Base-by-base conservation (phyloP, 1,140 invertebrate species). In the Drosophila gunungcola region DNA sequence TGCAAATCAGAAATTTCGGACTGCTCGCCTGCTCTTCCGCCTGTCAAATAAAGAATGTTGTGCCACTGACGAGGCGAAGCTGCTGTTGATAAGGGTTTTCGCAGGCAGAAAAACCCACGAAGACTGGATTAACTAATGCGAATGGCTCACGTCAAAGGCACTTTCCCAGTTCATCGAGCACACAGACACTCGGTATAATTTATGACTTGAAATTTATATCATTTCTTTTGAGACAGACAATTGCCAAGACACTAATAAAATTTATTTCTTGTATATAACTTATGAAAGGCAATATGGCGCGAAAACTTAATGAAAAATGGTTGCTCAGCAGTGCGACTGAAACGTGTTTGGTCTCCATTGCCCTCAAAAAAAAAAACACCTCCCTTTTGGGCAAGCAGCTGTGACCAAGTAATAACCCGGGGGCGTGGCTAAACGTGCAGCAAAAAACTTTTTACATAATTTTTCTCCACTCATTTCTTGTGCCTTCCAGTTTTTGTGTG, bases 231-330 rank as follows among this genome's bases (percentile, higher is more conserved):
- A 78, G 57, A 63, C 76, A 77, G 65, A 65, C 67, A 67, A 83
- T 83, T 83, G 70, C 69, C 79, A 63, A 52, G 65, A 32, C 57
- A 56, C 65, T 65, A 84, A 86, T 85, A 81, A 86, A 86, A 79
- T 72, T 49, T 72, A 67, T 84, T 70, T 72, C 55, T 43, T 58
- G 42, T 68, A 45, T 67, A 62, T 55, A 60, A 68, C 42, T 49
- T 76, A 58, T 73, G 79, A 58, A 75, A 64, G 42, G 81, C 73
- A 74, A 86, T 78, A 81, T 76, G 78, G 65, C 74, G 73, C 67
- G 73, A 86, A 86, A 80, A 86, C 82, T 74, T 86, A 81, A 86
- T 86, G 74, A 85, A 85, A 86, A 86, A 86, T 78, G 78, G 80
- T 78, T 83, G 46, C 61, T 65, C 61, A 53, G 61, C 64, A 68